These are phyloP conservation scores for Pinctada fucata DNA, from an alignment of 2,888 invertebrate genomes.

Conservation along the genomic window DNA sequence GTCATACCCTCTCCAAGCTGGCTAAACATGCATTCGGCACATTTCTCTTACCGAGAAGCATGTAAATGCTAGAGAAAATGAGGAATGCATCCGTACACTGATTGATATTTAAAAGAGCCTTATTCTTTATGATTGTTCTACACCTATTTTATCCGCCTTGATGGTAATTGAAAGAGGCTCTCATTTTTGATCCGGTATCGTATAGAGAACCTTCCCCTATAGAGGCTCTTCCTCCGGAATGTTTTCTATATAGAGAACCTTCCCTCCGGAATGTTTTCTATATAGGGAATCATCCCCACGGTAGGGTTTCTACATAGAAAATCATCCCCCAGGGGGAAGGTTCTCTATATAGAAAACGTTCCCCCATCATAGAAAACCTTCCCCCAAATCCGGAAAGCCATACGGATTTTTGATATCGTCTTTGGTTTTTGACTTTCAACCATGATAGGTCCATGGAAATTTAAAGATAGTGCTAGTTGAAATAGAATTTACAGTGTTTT, in stretches of 20 bases:
- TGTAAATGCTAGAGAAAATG: constrained; percentile 13
- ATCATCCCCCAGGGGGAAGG: too few species aligned
- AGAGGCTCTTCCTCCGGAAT: too few species aligned
- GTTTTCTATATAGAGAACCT: too few species aligned
- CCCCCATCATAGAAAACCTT: background rate
- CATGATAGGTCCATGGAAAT: too few species aligned
- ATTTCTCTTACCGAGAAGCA: constrained; percentile 7
- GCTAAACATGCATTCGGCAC: constrained; percentile 9
- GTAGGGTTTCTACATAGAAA: too few species aligned
- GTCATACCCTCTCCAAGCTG: constrained; percentile 10
- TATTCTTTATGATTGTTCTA: constrained; percentile 2
- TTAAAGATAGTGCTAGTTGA: background rate
- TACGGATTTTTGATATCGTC: too few species aligned
- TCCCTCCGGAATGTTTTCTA: too few species aligned
- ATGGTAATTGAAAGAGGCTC: background rate
- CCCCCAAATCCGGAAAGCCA: background rate
- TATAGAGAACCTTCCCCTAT: too few species aligned
- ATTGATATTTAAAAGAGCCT: background rate
- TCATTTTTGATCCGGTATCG: background rate
- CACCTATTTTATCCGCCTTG: background rate
- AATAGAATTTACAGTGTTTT: background rate
- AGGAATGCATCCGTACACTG: constrained; percentile 19
- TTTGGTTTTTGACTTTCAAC: too few species aligned
- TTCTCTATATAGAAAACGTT: too few species aligned
- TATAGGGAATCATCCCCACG: too few species aligned